phyloP scores from a whole-genome alignment of 2,888 invertebrate genomes.

The Omphaloscelis lunosa region DNA sequence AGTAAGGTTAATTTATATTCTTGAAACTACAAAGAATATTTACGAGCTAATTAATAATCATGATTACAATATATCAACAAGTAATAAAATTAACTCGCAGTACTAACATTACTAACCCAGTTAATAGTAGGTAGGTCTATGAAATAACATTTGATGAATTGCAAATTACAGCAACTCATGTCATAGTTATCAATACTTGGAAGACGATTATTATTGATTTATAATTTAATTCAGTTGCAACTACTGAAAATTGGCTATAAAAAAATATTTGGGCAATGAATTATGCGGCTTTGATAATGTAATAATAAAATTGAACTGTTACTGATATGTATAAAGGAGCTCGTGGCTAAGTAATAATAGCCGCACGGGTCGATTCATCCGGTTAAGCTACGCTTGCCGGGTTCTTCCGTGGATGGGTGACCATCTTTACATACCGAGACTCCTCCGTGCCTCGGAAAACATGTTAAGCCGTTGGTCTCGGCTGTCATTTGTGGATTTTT shows the following conservation, averaged over 20 bases:
- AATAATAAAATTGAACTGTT: background rate
- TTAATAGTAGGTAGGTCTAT: background rate
- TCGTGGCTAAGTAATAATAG: too few relatives aligned
- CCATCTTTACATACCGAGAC: too few relatives aligned
- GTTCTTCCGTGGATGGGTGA: too few relatives aligned
- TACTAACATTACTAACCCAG: background rate
- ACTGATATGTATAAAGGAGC: background rate
- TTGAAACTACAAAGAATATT: background rate
- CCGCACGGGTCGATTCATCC: too few relatives aligned
- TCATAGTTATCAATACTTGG: background rate
- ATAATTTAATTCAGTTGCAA: conserved; percentile 2
- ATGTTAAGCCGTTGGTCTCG: too few relatives aligned
- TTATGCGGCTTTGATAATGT: background rate
- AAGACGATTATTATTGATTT: conserved; percentile 1
- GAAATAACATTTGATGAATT: conserved; percentile 4
- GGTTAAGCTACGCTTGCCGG: too few relatives aligned
- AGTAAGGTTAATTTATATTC: background rate
- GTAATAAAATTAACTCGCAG: background rate
- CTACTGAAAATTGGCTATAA: conserved; percentile 1
- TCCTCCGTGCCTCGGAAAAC: too few relatives aligned
- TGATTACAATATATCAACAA: background rate
- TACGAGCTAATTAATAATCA: background rate
- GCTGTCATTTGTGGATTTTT: too few relatives aligned
- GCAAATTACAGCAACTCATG: conserved; percentile 2
- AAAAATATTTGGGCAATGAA: background rate